Conservation (phyloP, 2,113 vertebrate species). For the Stegastes partitus region DNA sequence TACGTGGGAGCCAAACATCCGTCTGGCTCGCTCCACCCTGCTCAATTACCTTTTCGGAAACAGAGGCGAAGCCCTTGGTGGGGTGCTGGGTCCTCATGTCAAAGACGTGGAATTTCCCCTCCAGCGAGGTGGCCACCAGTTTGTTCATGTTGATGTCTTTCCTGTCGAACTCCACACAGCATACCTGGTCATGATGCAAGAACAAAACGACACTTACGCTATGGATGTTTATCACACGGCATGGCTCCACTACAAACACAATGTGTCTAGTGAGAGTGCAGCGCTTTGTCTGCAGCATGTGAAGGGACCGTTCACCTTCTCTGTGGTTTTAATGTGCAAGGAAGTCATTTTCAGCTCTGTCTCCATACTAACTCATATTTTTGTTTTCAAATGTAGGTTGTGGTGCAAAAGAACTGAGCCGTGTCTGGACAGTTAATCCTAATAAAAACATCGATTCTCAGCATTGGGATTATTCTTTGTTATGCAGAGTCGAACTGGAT, state of each 20-base stretch:
- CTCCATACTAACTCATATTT: too few relatives aligned
- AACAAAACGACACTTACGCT: conserved; percentile 18
- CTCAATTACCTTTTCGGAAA: conserved; percentile 94
- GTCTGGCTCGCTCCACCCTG: conserved; percentile 19
- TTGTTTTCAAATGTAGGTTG: not conserved
- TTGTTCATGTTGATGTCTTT: conserved; percentile 99
- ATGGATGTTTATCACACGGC: conserved; percentile 22
- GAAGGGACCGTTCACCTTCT: conserved; percentile 12
- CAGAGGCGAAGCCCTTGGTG: conserved; percentile 93
- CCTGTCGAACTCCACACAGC: conserved; percentile 96
- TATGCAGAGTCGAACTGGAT: not conserved
- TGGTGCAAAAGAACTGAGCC: conserved; percentile 14
- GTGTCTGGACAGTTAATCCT: conserved; percentile 21
- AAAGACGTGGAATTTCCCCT: conserved; percentile 97
- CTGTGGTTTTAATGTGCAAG: conserved; percentile 17
- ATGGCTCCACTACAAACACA: conserved; percentile 1
- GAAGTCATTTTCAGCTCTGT: conserved; percentile 31
- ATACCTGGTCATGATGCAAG: conserved; percentile 86
- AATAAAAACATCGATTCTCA: conserved; percentile 3
- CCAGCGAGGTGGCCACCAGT: conserved; percentile 94
- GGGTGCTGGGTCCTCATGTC: conserved; percentile 97
- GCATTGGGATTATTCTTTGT: conserved; percentile 7
- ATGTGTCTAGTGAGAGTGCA: not conserved
- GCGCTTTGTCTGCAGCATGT: conserved; percentile 30
- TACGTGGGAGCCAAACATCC: conserved; percentile 39